Evolutionary conservation across 2,113 vertebrate genomes (phyloP).

Genomic region (Bolborhynchus lineola): DNA sequence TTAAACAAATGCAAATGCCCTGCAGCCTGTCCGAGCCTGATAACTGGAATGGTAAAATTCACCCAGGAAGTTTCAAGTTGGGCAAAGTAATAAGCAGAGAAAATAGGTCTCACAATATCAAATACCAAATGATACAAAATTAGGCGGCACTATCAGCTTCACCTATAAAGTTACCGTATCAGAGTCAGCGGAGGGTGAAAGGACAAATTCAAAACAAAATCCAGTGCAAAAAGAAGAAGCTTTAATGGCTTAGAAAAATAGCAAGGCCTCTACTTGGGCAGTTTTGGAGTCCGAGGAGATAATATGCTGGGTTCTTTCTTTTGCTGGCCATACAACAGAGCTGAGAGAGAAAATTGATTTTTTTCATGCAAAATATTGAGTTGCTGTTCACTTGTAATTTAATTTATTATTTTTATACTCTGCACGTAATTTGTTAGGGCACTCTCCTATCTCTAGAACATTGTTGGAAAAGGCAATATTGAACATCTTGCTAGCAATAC

Average conservation of each 20-base stretch:
- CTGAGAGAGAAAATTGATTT: slow-evolving; percentile 41
- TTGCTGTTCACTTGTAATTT: slow-evolving; percentile 44
- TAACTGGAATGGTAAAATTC: background rate
- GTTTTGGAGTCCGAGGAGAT: background rate
- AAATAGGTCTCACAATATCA: background rate
- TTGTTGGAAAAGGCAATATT: background rate
- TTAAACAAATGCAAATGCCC: background rate
- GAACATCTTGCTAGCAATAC: background rate
- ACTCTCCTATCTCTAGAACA: background rate
- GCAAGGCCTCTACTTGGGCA: background rate
- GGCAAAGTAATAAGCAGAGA: background rate
- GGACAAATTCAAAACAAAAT: background rate
- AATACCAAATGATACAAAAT: background rate
- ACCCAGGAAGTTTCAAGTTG: background rate
- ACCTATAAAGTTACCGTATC: background rate
- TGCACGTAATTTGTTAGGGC: background rate
- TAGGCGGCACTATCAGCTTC: background rate
- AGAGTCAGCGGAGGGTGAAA: background rate
- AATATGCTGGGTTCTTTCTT: background rate
- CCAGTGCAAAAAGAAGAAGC: background rate
- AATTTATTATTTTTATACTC: slow-evolving; percentile 44
- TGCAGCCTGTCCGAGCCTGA: background rate
- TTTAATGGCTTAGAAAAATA: background rate
- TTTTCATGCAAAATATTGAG: slow-evolving; percentile 59
- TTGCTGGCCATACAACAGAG: background rate